Percentiles rank a stretch among this genome's conserved stretches.
Evolutionary conservation across 1,140 invertebrate genomes (phyloP).

Genomic region (Drosophila elegans): DNA sequence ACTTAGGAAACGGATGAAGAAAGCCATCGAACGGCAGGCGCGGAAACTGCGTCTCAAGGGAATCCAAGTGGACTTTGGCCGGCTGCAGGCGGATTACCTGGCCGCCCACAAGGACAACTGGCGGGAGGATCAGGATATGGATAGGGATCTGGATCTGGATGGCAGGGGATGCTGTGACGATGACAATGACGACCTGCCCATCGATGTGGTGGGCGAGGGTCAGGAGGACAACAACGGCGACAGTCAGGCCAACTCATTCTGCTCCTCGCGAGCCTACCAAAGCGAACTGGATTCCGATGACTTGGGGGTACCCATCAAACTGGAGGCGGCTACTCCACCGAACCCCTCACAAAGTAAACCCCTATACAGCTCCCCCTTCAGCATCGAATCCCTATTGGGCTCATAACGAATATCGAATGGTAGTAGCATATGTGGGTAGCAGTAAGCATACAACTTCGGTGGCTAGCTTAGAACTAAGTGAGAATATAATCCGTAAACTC

Average conservation of each 20-base stretch:
- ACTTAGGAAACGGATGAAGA: constrained; percentile 94
- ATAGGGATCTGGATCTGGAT: constrained; percentile 89
- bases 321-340: constrained; percentile 4
- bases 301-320: constrained; percentile 11
- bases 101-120: constrained; percentile 86
- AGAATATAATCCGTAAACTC: constrained; percentile 3
- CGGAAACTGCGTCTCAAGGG: constrained; percentile 95
- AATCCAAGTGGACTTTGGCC: constrained; percentile 93
- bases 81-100: constrained; percentile 92
- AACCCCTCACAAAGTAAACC: constrained; percentile 10
- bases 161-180: constrained; percentile 86
- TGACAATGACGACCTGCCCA: constrained; percentile 77
- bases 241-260: constrained; percentile 87
- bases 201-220: constrained; percentile 86
- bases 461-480: constrained; percentile 16
- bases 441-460: constrained; percentile 16
- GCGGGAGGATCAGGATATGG: constrained; percentile 87
- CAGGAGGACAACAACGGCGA: constrained; percentile 62
- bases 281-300: constrained; percentile 19
- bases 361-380: constrained; percentile 87
- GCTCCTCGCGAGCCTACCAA: constrained; percentile 84
- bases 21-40: constrained; percentile 96
- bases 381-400: constrained; percentile 91
- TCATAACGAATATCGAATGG: constrained; percentile 45
- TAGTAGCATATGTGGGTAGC: not conserved